Conservation (phyloP, 2,888 invertebrate species). For the Clanis bilineata region DNA sequence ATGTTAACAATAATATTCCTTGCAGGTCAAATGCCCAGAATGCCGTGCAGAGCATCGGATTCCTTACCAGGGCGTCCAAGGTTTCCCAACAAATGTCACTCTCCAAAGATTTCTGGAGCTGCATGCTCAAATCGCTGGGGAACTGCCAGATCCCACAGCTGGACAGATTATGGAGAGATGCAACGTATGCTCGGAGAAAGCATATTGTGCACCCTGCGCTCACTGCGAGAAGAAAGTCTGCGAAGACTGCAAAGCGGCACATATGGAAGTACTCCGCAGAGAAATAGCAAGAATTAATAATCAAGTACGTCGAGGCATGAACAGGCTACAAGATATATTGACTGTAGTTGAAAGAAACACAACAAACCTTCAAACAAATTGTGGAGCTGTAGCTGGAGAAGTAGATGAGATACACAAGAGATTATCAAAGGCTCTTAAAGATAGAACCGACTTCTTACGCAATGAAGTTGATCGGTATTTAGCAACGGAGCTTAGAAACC, state of each 20-base stretch:
- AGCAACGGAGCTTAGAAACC: constrained; percentile 91
- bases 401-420: constrained; percentile 96
- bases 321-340: constrained; percentile 93
- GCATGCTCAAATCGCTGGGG: constrained; percentile 95
- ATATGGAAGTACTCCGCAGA: constrained; percentile 96
- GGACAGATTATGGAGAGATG: constrained; percentile 97
- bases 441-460: constrained; percentile 92
- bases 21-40: constrained; percentile 97
- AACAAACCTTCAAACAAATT: constrained; percentile 93
- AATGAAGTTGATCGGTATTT: constrained; percentile 96
- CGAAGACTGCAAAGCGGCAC: constrained; percentile 97
- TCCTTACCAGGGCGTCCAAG: constrained; percentile 96
- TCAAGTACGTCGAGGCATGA: constrained; percentile 93
- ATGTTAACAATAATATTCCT: constrained; percentile 23
- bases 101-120: constrained; percentile 96
- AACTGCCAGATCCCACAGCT: constrained; percentile 94
- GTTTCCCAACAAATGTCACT: constrained; percentile 98
- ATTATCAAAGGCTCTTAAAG: constrained; percentile 93
- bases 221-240: constrained; percentile 99
- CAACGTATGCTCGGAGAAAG: constrained; percentile 96
- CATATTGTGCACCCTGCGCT: constrained; percentile 92
- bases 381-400: constrained; percentile 94
- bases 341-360: constrained; percentile 94
- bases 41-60: constrained; percentile 98
- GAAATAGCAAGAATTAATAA: constrained; percentile 95